A percentile compares a stretch with the other conserved stretches of the same genome.
These are phyloP conservation scores for Eublepharis macularius DNA, from an alignment of 2,113 vertebrate species.

Conservation along the genomic window DNA sequence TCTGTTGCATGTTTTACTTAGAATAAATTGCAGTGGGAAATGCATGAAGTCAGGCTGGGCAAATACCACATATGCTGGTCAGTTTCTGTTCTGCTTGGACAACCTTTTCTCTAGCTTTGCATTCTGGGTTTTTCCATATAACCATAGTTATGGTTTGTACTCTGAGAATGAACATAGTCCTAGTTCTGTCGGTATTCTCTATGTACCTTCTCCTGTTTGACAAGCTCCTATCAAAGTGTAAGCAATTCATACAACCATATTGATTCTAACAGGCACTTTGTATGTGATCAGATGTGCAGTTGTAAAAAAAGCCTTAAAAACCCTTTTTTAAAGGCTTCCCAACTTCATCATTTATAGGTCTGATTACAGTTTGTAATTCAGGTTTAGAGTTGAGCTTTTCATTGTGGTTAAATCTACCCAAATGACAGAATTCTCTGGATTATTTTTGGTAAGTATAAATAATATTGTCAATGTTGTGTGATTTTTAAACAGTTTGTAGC, in stretches of 20 bases:
- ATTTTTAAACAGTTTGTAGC: slow-evolving; percentile 13
- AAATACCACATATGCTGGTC: neutral
- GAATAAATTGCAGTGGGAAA: neutral
- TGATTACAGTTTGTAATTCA: neutral
- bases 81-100: neutral
- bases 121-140: neutral
- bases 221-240: neutral
- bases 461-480: neutral
- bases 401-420: neutral
- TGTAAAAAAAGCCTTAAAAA: neutral
- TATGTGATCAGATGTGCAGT: neutral
- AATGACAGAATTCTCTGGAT: neutral
- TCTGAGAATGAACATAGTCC: neutral
- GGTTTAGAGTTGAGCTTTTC: neutral
- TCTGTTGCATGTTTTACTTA: neutral
- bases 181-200: neutral
- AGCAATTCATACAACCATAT: neutral
- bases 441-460: neutral
- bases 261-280: neutral
- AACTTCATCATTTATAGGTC: neutral
- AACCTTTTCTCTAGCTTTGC: neutral
- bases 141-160: neutral
- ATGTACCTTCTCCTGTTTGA: neutral
- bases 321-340: neutral
- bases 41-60: neutral